phyloP scores from a whole-genome alignment of 2,888 invertebrate species.

The Caprella mutica region DNA sequence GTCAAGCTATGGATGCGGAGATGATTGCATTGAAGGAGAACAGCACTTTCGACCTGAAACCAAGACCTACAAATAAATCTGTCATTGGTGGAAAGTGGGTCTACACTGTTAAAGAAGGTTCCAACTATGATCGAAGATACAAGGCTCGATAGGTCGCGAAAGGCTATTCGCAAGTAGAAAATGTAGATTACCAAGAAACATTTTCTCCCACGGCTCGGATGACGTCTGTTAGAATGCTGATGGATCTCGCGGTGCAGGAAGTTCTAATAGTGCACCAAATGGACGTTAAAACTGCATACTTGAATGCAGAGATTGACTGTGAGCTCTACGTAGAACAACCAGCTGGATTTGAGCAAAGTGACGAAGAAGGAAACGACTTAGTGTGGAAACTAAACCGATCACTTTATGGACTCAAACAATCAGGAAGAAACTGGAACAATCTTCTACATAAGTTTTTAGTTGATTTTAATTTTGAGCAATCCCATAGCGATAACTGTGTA shows the following conservation, averaged over 20 bases:
- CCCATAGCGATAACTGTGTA: not conserved
- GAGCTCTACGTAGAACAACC: constrained; percentile 13
- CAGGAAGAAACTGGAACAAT: constrained; percentile 2
- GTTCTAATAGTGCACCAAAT: not conserved
- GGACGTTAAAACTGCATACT: not conserved
- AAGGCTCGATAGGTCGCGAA: not conserved
- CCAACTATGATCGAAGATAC: not conserved
- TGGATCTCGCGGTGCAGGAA: not conserved
- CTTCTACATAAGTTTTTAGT: not conserved
- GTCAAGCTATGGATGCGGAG: not conserved
- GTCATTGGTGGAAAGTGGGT: not conserved
- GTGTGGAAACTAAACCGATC: constrained; percentile 15
- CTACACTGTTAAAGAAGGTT: not conserved
- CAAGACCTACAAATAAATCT: not conserved
- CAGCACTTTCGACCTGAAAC: not conserved
- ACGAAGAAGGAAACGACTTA: not conserved
- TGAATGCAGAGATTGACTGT: constrained; percentile 7
- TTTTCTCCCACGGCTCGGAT: not conserved
- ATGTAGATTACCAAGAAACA: not conserved
- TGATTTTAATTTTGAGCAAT: not conserved
- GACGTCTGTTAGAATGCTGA: not conserved
- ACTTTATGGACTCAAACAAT: constrained; percentile 10
- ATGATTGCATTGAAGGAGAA: not conserved
- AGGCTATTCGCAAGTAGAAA: not conserved
- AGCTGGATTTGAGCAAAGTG: not conserved